phyloP scores from a whole-genome alignment of 1,140 invertebrate species.

The Lepidostoma basale region DNA sequence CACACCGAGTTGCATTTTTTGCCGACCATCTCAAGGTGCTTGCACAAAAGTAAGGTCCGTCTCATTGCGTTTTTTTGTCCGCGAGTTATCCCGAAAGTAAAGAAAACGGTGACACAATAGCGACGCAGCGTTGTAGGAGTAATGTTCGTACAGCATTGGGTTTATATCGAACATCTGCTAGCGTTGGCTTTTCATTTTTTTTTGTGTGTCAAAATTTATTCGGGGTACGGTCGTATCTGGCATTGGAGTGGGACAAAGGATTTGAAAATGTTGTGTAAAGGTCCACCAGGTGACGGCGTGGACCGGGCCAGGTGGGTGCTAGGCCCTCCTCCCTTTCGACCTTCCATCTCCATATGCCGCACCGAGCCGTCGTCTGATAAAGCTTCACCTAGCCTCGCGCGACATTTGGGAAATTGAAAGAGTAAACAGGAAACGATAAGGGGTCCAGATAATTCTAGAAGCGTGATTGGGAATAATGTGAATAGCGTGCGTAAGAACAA shows the following conservation, averaged over 20 bases:
- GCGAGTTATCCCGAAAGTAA: conserved; percentile 22
- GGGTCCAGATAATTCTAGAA: no score
- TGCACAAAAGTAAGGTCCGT: conserved; percentile 45
- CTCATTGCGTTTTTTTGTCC: conserved; percentile 35
- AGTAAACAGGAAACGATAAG: no score
- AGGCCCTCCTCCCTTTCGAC: neutral
- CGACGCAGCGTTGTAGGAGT: conserved; percentile 41
- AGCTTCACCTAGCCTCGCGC: no score
- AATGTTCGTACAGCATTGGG: conserved; percentile 30
- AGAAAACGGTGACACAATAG: conserved; percentile 40
- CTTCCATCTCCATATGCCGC: no score
- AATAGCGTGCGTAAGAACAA: no score
- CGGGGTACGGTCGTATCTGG: conserved; percentile 37
- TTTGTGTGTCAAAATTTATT: conserved; percentile 42
- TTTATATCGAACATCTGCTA: conserved; percentile 43
- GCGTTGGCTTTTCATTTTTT: conserved; percentile 41
- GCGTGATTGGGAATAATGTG: no score
- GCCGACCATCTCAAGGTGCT: conserved; percentile 35
- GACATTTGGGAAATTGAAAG: no score
- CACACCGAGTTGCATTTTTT: conserved; percentile 39
- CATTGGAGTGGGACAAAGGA: conserved; percentile 41
- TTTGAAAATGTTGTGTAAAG: conserved; percentile 37
- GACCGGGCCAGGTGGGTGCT: conserved; percentile 25
- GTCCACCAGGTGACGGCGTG: conserved; percentile 28
- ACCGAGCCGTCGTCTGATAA: no score